Evolutionary conservation across 2,797 vertebrate genomes (phyloP).

Genomic region (Denticeps clupeoides): DNA sequence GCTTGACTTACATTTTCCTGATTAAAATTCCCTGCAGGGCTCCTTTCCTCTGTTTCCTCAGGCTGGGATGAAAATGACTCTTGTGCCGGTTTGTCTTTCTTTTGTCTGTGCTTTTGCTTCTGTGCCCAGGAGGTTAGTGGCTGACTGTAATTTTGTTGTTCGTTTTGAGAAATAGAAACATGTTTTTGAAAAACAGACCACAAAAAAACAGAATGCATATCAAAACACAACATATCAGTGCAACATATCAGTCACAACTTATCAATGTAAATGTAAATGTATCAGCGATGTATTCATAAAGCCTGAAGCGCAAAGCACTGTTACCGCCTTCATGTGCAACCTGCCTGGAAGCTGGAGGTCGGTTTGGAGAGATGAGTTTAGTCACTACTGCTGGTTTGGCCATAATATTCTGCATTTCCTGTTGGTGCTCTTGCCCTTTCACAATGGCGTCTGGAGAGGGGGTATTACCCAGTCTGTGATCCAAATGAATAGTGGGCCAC

Average conservation of each 20-base stretch:
- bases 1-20: conserved; percentile 54
- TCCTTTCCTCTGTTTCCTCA: conserved; percentile 26
- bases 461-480: conserved; percentile 10
- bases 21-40: conserved; percentile 28
- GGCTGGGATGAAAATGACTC: conserved; percentile 5
- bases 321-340: too few relatives aligned
- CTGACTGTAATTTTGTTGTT: conserved; percentile 61
- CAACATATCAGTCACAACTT: background rate
- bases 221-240: background rate
- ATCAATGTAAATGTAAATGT: background rate
- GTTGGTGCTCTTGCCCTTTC: conserved; percentile 10
- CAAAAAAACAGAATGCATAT: background rate
- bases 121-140: conserved; percentile 89
- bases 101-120: conserved; percentile 68
- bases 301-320: too few relatives aligned
- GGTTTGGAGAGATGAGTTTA: too few relatives aligned
- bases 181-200: too few relatives aligned
- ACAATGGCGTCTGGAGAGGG: conserved; percentile 18
- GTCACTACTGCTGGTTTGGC: too few relatives aligned
- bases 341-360: too few relatives aligned
- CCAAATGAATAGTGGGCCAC: conserved; percentile 31
- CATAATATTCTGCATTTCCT: too few relatives aligned
- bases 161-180: too few relatives aligned
- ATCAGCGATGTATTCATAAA: background rate
- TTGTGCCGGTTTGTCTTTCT: conserved; percentile 49